These are phyloP conservation scores for Tetraneura akinire DNA, from an alignment of 1,140 invertebrate genomes.

Conservation along the genomic window DNA sequence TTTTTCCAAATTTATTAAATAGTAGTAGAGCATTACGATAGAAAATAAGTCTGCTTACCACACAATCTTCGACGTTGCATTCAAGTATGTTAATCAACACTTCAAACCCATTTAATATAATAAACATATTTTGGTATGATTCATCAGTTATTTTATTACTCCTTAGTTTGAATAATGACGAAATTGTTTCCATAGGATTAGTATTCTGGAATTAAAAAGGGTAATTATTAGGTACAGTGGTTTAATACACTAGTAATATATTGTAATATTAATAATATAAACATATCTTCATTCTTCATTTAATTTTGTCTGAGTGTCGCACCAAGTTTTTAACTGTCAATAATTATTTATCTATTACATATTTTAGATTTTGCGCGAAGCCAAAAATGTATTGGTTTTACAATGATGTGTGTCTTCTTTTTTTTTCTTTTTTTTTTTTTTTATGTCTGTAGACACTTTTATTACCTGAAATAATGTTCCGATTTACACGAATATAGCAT, in stretches of 20 bases:
- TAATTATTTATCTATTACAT: not conserved
- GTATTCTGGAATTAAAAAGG: slow-evolving; percentile 5
- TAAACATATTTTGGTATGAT: slow-evolving; percentile 30
- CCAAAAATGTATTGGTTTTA: too few relatives aligned
- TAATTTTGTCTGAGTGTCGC: not conserved
- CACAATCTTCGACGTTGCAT: slow-evolving; percentile 20
- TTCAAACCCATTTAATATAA: slow-evolving; percentile 11
- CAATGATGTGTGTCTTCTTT: too few relatives aligned
- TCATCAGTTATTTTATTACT: not conserved
- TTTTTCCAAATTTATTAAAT: too few relatives aligned
- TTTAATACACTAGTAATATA: not conserved
- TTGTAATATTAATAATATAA: not conserved
- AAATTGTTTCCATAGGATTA: not conserved
- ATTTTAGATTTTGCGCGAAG: too few relatives aligned
- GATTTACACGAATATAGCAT: not conserved
- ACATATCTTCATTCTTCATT: not conserved
- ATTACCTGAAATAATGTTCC: too few relatives aligned
- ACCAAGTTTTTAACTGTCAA: not conserved
- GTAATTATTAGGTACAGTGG: not conserved
- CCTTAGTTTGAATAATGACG: not conserved
- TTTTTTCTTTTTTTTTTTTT: too few relatives aligned
- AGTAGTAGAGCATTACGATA: not conserved
- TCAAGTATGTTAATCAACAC: slow-evolving; percentile 32
- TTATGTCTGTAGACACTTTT: too few relatives aligned
- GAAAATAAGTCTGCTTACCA: not conserved